These are phyloP conservation scores for Mellilla xanthometata DNA, from an alignment of 2,888 invertebrate genomes.

Conservation along the genomic window DNA sequence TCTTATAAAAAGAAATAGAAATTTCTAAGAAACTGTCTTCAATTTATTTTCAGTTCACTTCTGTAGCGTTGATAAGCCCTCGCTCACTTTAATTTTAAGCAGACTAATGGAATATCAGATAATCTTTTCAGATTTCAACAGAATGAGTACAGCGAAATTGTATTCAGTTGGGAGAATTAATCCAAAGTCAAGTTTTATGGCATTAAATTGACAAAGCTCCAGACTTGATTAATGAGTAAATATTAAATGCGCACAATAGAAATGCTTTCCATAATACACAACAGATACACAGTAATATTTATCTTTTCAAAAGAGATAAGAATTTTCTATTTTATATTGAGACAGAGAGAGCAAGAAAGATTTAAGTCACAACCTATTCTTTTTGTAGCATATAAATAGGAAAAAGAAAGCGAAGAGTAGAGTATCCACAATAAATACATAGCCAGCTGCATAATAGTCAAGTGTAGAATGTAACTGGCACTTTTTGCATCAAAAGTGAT, in stretches of 20 bases:
- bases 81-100: slow-evolving; percentile 2
- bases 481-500: too few species aligned
- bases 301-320: slow-evolving; percentile 3
- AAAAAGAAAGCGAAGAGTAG: slow-evolving; percentile 49
- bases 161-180: slow-evolving; percentile 3
- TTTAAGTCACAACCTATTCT: slow-evolving; percentile 25
- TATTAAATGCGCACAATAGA: slow-evolving; percentile 17
- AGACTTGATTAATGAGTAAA: neutral
- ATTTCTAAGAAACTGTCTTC: too few species aligned
- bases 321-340: slow-evolving; percentile 33
- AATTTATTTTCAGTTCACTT: too few species aligned
- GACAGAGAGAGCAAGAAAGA: slow-evolving; percentile 34
- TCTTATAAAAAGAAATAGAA: too few species aligned
- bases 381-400: slow-evolving; percentile 40
- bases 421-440: slow-evolving; percentile 26
- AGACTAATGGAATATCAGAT: slow-evolving; percentile 4
- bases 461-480: too few species aligned
- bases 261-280: slow-evolving; percentile 30
- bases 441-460: too few species aligned
- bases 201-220: slow-evolving; percentile 3
- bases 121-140: neutral
- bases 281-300: slow-evolving; percentile 10
- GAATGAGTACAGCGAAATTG: slow-evolving; percentile 6
- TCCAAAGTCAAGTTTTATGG: slow-evolving; percentile 8
- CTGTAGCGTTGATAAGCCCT: too few species aligned